Percentiles rank a stretch among this genome's conserved stretches.
Evolutionary conservation across 1,140 invertebrate genomes (phyloP).

Genomic region (Thereuonema tuberculata): DNA sequence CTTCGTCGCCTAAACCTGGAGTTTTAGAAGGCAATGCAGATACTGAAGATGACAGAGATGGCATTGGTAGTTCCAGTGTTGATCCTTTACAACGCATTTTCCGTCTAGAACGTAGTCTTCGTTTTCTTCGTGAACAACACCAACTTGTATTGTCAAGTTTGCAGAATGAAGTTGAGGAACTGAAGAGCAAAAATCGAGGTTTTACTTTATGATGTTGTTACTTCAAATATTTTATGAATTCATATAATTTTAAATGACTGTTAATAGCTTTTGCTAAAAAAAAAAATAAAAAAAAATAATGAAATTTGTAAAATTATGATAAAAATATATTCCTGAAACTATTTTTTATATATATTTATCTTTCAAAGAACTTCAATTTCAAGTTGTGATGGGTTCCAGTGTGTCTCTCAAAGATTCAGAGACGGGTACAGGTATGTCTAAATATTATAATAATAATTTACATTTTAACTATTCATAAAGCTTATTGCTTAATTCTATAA

Average conservation of each 20-base stretch:
- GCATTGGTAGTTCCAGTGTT: background rate
- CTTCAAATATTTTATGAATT: too few relatives aligned
- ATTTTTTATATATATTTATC: too few relatives aligned
- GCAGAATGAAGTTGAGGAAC: conserved; percentile 1
- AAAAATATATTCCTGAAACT: background rate
- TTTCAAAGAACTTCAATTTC: conserved; percentile 3
- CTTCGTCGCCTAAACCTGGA: background rate
- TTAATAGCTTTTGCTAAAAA: background rate
- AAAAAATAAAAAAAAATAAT: too few relatives aligned
- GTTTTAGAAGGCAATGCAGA: background rate
- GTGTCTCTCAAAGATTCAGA: too few relatives aligned
- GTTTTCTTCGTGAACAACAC: conserved; percentile 1
- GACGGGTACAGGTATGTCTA: too few relatives aligned
- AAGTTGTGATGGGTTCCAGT: background rate
- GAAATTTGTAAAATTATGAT: too few relatives aligned
- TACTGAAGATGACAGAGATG: background rate
- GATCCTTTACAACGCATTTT: conserved; percentile 1
- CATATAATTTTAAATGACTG: too few relatives aligned
- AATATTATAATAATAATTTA: too few relatives aligned
- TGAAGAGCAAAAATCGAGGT: conserved; percentile 6
- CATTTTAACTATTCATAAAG: too few relatives aligned
- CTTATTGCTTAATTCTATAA: too few relatives aligned
- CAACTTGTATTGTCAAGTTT: background rate
- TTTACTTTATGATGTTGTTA: too few relatives aligned
- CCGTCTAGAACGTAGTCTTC: conserved; percentile 4